phyloP scores from a whole-genome alignment of 2,113 vertebrate genomes.

The Cathartes aura region DNA sequence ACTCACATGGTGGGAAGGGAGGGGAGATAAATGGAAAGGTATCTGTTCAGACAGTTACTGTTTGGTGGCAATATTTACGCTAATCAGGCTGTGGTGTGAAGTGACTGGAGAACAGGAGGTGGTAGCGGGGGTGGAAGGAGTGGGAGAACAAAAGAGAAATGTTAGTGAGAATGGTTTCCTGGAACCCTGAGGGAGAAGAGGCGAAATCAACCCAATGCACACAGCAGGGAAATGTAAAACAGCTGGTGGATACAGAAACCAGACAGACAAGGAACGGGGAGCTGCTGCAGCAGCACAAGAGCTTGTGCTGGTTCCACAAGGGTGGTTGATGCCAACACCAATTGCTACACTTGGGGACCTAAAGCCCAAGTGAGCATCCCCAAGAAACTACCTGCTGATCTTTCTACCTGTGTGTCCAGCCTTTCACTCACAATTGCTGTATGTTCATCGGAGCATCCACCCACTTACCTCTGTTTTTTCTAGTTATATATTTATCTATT shows the following conservation, averaged over 20 bases:
- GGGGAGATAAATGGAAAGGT: background rate
- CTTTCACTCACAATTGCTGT: background rate
- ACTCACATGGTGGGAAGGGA: background rate
- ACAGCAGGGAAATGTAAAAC: background rate
- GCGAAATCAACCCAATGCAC: background rate
- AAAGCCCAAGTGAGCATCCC: background rate
- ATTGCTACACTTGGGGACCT: background rate
- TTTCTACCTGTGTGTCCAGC: background rate
- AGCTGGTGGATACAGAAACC: background rate
- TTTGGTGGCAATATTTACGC: background rate
- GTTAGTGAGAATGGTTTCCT: background rate
- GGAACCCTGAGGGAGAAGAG: background rate
- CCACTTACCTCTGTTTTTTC: background rate
- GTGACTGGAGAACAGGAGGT: background rate
- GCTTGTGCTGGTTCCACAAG: background rate
- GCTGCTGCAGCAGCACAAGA: background rate
- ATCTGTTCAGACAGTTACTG: background rate
- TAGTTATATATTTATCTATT: background rate
- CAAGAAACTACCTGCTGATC: background rate
- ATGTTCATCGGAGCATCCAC: background rate
- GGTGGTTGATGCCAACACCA: background rate
- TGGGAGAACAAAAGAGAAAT: background rate
- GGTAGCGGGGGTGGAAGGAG: background rate
- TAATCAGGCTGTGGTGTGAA: background rate
- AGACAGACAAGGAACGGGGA: background rate